phyloP scores from a whole-genome alignment of 2,113 vertebrate genomes.

The Triplophysa rosa region DNA sequence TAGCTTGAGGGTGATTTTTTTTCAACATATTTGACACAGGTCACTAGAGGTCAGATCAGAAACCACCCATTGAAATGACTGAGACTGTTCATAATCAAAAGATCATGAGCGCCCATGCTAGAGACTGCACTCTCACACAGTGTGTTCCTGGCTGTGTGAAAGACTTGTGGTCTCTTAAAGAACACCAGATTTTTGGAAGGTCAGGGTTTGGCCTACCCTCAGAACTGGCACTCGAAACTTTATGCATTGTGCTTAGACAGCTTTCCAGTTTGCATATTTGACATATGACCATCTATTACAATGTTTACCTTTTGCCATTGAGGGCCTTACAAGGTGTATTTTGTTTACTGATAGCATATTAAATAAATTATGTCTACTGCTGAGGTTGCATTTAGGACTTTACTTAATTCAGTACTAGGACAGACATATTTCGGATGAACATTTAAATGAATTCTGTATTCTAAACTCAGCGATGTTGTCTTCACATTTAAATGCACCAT shows the following conservation, averaged over 20 bases:
- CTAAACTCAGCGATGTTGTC: background rate
- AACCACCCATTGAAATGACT: slow-evolving; percentile 2
- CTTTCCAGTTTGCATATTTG: slow-evolving; percentile 16
- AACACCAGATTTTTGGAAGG: slow-evolving; percentile 45
- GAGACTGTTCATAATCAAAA: slow-evolving; percentile 25
- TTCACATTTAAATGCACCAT: background rate
- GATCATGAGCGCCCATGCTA: slow-evolving; percentile 31
- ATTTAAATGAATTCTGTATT: background rate
- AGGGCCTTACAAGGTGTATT: background rate
- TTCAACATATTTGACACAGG: background rate
- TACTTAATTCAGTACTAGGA: background rate
- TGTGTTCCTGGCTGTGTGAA: slow-evolving; percentile 36
- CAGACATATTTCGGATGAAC: no score
- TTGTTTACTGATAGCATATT: slow-evolving; percentile 1
- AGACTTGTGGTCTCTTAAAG: slow-evolving; percentile 51
- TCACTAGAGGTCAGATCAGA: background rate
- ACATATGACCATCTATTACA: slow-evolving; percentile 16
- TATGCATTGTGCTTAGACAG: slow-evolving; percentile 19
- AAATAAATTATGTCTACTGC: background rate
- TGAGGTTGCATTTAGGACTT: background rate
- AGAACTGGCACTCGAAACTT: slow-evolving; percentile 52
- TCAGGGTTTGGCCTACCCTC: slow-evolving; percentile 50
- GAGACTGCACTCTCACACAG: slow-evolving; percentile 35
- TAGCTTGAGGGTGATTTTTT: background rate
- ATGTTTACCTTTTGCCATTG: background rate